A percentile compares a stretch with the other conserved stretches of the same genome.
These are phyloP conservation scores for Timema cristinae DNA, from an alignment of 2,888 invertebrate genomes.

Conservation along the genomic window DNA sequence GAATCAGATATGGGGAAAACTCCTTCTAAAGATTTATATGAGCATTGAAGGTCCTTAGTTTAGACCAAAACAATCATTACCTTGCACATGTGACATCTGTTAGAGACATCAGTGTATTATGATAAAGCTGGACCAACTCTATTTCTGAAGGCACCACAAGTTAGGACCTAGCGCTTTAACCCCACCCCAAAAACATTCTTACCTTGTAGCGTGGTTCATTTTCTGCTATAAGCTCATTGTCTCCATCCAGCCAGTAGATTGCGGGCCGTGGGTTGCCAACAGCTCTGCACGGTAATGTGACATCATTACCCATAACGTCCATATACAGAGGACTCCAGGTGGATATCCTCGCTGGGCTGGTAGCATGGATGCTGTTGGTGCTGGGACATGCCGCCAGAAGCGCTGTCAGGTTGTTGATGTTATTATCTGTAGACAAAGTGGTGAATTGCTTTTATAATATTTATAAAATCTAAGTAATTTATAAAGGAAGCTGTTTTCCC, in stretches of 20 bases:
- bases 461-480: too few species aligned
- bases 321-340: conserved; percentile 52
- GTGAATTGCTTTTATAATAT: too few species aligned
- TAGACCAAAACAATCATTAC: too few species aligned
- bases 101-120: neutral
- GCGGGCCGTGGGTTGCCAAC: conserved; percentile 59
- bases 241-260: conserved; percentile 62
- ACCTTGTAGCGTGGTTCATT: conserved; percentile 48
- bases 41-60: too few species aligned
- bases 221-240: conserved; percentile 51
- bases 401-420: conserved; percentile 22
- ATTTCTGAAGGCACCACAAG: neutral
- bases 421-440: conserved; percentile 5
- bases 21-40: too few species aligned
- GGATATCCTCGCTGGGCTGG: conserved; percentile 43
- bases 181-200: conserved; percentile 25
- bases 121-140: neutral
- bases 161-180: neutral
- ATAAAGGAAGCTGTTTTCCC: too few species aligned
- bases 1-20: too few species aligned
- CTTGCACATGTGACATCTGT: neutral
- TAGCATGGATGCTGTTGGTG: neutral
- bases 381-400: conserved; percentile 20
- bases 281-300: conserved; percentile 66
- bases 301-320: conserved; percentile 56